A percentile compares a stretch with the other conserved stretches of the same genome.
Evolutionary conservation across 1,140 invertebrate genomes (phyloP).

Genomic region (Macrotrachela quadricornifera): DNA sequence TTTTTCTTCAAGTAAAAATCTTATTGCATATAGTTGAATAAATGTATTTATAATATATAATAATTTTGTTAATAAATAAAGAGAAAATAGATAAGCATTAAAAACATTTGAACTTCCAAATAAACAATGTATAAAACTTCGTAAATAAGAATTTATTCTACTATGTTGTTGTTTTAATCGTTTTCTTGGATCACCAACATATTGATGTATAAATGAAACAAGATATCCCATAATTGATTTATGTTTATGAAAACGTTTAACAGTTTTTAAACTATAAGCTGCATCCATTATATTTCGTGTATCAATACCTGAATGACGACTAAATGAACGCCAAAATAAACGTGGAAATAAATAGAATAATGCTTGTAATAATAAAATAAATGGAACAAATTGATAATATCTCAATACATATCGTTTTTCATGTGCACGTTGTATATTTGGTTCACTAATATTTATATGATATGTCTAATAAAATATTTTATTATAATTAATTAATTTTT

Average conservation of each 20-base stretch:
- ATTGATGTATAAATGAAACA: constrained; percentile 3
- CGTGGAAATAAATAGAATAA: constrained; percentile 12
- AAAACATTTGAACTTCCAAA: constrained; percentile 24
- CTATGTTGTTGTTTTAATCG: neutral
- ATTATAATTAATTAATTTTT: too few relatives aligned
- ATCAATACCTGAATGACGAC: constrained; percentile 11
- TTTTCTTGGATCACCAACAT: constrained; percentile 4
- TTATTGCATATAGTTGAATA: constrained; percentile 33
- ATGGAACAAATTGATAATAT: constrained; percentile 1
- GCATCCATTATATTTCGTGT: constrained; percentile 7
- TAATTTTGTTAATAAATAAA: constrained; percentile 33
- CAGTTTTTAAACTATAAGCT: constrained; percentile 6
- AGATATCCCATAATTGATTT: constrained; percentile 8
- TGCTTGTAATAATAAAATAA: constrained; percentile 11
- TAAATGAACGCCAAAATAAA: constrained; percentile 10
- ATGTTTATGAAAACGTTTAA: constrained; percentile 7
- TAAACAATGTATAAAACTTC: constrained; percentile 9
- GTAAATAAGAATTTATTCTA: neutral
- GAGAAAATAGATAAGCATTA: constrained; percentile 29
- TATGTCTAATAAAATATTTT: too few relatives aligned
- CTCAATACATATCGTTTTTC: too few relatives aligned
- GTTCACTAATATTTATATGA: too few relatives aligned
- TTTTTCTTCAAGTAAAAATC: constrained; percentile 18
- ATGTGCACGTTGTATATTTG: too few relatives aligned
- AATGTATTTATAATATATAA: constrained; percentile 33